Base-by-base conservation (phyloP, 1,140 invertebrate species). In the Bombus superbus region DNA sequence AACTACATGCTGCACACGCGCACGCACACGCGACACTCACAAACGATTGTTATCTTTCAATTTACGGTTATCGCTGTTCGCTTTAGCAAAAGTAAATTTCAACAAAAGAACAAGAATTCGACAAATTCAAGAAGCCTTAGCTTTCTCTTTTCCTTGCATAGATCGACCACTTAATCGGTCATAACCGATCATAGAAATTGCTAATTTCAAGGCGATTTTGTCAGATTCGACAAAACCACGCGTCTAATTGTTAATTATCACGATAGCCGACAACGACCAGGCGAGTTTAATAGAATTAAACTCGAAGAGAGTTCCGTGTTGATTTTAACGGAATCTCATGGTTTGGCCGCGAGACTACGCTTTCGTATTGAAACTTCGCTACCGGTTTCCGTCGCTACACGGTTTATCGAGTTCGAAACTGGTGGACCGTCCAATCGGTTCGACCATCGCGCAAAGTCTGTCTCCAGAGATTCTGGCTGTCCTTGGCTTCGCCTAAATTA, bases 401-500 rank as follows among this genome's bases (percentile, higher is more conserved):
- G 86, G 89, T 91, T 91, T 90, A 91, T 88, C 87, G 90, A 91
- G 89, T 91, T 91, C 75, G 78, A 88, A 90, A 91, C 89, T 88
- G 86, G 86, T 88, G 84, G 84, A 83, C 69, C 83, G 82, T 88
- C 87, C 85, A 89, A 87, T 87, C 75, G 90, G 77, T 74, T 68
- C 87, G 44, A 42, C 59, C 81, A 74, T 74, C 88, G 82, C 73
- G 81, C 86, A 86, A 89, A 90, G 88, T 92, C 85, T 73, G 79
- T 88, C 88, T 88, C 88, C 73, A 35, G 89, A 88, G 89, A 88
- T 84, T 72, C 85, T 72, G 86, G 84, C 74, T 90, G 85, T 91
- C 89, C 85, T 89, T 88, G 69, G 83, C 72, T 87, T 76, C 90
- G 86, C 62, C 79, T 71, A 91, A 92, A 93, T 93, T 93, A 93